phyloP scores from a whole-genome alignment of 1,140 invertebrate genomes.

The Triops cancriformis region DNA sequence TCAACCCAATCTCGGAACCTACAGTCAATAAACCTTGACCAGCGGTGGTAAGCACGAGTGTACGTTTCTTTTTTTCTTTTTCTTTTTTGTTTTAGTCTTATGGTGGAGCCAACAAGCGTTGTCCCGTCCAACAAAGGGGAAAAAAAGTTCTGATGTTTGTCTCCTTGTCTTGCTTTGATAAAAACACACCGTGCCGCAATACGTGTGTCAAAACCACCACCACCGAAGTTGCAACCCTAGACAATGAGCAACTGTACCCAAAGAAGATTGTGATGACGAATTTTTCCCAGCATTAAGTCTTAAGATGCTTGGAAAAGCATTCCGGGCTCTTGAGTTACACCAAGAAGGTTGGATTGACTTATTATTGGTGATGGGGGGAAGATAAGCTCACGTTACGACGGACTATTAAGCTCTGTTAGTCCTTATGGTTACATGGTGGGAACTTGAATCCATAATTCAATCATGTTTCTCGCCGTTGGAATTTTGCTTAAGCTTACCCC shows the following conservation, averaged over 20 bases:
- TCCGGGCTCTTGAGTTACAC: background rate
- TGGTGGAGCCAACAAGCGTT: background rate
- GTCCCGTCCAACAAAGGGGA: background rate
- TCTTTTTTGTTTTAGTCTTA: background rate
- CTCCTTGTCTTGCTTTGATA: background rate
- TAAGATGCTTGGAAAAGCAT: background rate
- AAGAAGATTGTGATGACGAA: background rate
- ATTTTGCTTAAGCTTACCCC: no score
- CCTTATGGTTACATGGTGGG: background rate
- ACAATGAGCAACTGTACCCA: no score
- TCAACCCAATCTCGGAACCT: slow-evolving; percentile 1
- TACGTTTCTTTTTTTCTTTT: background rate
- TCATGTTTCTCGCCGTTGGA: no score
- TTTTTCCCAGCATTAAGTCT: background rate
- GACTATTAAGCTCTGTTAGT: background rate
- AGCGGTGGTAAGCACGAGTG: background rate
- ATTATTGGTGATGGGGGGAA: background rate
- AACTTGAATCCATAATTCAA: no score
- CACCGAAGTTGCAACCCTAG: background rate
- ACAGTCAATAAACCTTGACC: slow-evolving; percentile 5
- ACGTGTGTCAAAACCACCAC: background rate
- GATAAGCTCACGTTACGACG: background rate
- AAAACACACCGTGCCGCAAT: background rate
- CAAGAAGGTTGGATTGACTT: background rate
- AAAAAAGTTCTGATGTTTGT: background rate